These are phyloP conservation scores for Germaria angustata DNA, from an alignment of 2,888 invertebrate species.

Conservation along the genomic window DNA sequence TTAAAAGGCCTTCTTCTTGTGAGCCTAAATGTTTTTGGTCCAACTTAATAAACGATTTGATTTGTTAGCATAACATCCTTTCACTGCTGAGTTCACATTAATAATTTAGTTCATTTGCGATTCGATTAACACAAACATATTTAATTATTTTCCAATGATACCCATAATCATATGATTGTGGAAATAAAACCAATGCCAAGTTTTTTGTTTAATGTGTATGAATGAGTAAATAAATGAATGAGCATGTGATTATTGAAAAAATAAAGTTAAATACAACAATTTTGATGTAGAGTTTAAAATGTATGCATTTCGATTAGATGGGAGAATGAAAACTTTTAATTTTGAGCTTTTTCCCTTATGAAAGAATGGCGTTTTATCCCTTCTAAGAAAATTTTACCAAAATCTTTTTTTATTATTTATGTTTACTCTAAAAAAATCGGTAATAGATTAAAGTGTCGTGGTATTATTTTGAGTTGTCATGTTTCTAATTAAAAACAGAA, in stretches of 20 bases:
- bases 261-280: background rate
- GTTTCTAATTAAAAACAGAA: background rate
- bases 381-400: too few relatives aligned
- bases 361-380: too few relatives aligned
- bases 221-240: background rate
- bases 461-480: background rate
- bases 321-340: background rate
- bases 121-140: constrained; percentile 25
- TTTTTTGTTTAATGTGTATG: background rate
- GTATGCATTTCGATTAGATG: background rate
- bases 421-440: too few relatives aligned
- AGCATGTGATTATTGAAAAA: background rate
- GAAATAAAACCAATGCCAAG: constrained; percentile 3
- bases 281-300: background rate
- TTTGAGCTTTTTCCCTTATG: too few relatives aligned
- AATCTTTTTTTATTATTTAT: too few relatives aligned
- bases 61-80: constrained; percentile 32
- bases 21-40: too few relatives aligned
- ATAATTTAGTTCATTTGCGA: background rate
- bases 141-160: constrained; percentile 4
- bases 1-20: too few relatives aligned
- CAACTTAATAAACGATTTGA: background rate
- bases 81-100: background rate
- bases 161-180: background rate
- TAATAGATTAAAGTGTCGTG: background rate